These are phyloP conservation scores for Lasioglossum pauxillum DNA, from an alignment of 2,888 invertebrate genomes.

Conservation along the genomic window DNA sequence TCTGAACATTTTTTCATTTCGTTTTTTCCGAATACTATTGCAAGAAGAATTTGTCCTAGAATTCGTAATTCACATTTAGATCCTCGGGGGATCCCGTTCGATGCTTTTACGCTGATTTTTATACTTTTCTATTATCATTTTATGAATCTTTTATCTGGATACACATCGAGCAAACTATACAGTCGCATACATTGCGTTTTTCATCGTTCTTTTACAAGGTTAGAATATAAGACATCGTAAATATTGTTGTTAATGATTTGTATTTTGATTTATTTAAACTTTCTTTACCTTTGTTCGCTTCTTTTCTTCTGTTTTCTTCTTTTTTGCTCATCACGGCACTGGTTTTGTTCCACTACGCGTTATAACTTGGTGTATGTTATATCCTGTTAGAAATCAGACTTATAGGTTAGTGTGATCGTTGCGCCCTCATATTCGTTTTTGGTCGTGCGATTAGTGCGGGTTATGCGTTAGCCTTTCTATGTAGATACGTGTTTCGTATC, in stretches of 20 bases:
- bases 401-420: no score
- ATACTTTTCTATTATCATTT: not conserved
- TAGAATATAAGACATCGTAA: not conserved
- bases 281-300: not conserved
- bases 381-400: no score
- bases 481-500: no score
- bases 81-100: not conserved
- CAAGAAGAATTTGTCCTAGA: constrained; percentile 57
- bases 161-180: not conserved
- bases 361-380: no score
- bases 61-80: constrained; percentile 39
- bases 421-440: no score
- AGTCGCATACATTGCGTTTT: not conserved
- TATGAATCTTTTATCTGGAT: not conserved
- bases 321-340: not conserved
- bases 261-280: not conserved
- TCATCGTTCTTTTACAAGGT: not conserved
- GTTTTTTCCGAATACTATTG: constrained; percentile 23
- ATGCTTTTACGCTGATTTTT: not conserved
- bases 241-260: not conserved
- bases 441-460: no score
- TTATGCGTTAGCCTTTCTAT: no score
- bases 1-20: constrained; percentile 1
- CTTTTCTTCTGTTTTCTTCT: not conserved
- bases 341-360: not conserved